Percentiles rank a stretch among this genome's conserved stretches.
Conservation (phyloP, 64 coral and sea anemone species). For the Porites lutea region DNA sequence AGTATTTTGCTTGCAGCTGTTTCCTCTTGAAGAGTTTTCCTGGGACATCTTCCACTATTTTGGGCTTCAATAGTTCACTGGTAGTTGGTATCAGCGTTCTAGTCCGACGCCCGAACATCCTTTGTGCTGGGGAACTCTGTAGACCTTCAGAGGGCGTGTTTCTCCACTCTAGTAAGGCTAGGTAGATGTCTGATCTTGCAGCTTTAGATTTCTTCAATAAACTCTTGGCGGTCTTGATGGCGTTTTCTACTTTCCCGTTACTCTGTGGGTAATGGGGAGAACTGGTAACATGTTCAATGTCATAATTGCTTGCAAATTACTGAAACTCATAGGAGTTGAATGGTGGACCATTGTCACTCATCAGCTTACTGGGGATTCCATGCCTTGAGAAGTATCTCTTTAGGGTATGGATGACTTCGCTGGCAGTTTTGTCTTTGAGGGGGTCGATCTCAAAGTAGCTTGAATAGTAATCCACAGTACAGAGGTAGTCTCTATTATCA, state of each 20-base stretch:
- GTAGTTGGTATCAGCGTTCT: conserved; percentile 25
- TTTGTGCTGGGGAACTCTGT: neutral
- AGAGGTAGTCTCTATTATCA: conserved; percentile 12
- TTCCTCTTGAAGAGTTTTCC: neutral
- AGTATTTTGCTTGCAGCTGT: neutral
- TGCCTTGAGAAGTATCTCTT: conserved; percentile 2
- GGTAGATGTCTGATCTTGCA: neutral
- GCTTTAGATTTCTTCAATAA: neutral
- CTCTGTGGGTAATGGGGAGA: neutral
- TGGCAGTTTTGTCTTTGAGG: neutral
- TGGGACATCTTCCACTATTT: neutral
- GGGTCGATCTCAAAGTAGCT: conserved; percentile 10
- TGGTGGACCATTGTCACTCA: conserved; percentile 29
- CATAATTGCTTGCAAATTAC: neutral
- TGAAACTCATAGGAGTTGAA: neutral
- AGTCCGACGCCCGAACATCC: conserved; percentile 7
- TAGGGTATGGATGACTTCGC: neutral
- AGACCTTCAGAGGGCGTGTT: conserved; percentile 34
- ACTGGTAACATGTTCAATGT: neutral
- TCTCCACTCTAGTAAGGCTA: neutral
- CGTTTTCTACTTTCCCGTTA: conserved; percentile 1
- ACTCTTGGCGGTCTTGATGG: neutral
- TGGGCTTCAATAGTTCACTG: neutral
- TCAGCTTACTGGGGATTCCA: conserved; percentile 5
- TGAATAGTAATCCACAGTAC: conserved; percentile 34